phyloP scores from a whole-genome alignment of 2,888 invertebrate species.

The Lithodes maja region DNA sequence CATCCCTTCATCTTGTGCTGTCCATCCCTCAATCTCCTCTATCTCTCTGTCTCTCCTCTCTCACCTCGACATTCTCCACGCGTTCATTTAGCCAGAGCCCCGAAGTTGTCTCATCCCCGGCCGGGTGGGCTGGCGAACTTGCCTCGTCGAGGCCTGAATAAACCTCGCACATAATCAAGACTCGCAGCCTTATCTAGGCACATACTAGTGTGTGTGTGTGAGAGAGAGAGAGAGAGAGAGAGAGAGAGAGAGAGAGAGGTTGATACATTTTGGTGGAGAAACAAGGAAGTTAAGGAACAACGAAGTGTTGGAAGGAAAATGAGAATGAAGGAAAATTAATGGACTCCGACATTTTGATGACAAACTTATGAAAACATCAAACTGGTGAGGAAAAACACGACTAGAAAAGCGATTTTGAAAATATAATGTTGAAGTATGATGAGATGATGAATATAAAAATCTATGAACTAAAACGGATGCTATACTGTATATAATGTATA shows the following conservation, averaged over 20 bases:
- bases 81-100: conserved; percentile 43
- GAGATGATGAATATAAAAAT: too few relatives aligned
- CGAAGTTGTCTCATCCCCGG: conserved; percentile 43
- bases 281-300: too few relatives aligned
- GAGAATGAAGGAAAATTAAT: not conserved
- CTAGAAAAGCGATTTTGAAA: too few relatives aligned
- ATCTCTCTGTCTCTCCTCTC: not conserved
- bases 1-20: not conserved
- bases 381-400: not conserved
- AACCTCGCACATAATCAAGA: conserved; percentile 54
- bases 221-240: not conserved
- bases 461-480: too few relatives aligned
- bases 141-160: conserved; percentile 41
- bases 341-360: too few relatives aligned
- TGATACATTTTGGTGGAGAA: too few relatives aligned
- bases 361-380: not conserved
- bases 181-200: conserved; percentile 38
- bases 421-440: too few relatives aligned
- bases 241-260: not conserved
- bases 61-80: not conserved
- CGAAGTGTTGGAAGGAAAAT: conserved; percentile 10
- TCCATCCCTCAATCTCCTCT: not conserved
- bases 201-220: conserved; percentile 20
- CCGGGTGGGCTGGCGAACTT: conserved; percentile 34
- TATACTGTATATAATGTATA: too few relatives aligned